Evolutionary conservation across 2,888 invertebrate genomes (phyloP), one percentile per base, ranked within the genome.

Genomic region (Periphyllus acericola): DNA sequence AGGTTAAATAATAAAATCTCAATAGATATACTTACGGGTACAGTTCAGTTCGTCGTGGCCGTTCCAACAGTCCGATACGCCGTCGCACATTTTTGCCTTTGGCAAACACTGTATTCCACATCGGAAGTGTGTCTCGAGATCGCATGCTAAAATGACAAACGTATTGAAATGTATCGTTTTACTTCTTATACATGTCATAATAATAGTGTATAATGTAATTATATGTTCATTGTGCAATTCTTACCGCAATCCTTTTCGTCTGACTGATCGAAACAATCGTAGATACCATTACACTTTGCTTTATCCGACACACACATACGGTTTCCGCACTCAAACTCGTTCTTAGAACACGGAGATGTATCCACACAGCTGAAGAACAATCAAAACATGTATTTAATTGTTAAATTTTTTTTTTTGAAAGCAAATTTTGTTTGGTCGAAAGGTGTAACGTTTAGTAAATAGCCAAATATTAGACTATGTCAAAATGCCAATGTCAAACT

Each of bases 51-150:
- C 96, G 91, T 96, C 96, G 71, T 93, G 93, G 88, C 94, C 95
- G 91, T 96, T 95, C 95, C 95, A 96, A 91, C 96, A 96, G 91
- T 96, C 95, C 89, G 95, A 94, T 89, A 93, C 92, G 68, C 95
- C 94, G 91, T 96, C 94, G 91, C 96, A 96, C 90, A 93, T 93
- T 91, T 94, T 94, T n/a, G 92, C 92, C 89, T 94, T 93, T n/a
- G 94, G 92, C 89, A 96, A 93, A 91, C 96, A 96, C 90, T 95
- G 94, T 79, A 95, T 95, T 91, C 96, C 96, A 82, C 87, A 87
- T 46, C 94, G 95, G 91, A 96, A 96, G 91, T 95, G 93, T 88
- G 94, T 94, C 72, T 93, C 92, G 89, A 94, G 92, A 91, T 95
- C 93, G 91, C 95, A 95, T 89, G 92, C 95, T 95, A 91, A 89